Evolutionary conservation across 2,888 invertebrate species (phyloP), one percentile per base, ranked within the genome.

Genomic region (Tenthredo livida): DNA sequence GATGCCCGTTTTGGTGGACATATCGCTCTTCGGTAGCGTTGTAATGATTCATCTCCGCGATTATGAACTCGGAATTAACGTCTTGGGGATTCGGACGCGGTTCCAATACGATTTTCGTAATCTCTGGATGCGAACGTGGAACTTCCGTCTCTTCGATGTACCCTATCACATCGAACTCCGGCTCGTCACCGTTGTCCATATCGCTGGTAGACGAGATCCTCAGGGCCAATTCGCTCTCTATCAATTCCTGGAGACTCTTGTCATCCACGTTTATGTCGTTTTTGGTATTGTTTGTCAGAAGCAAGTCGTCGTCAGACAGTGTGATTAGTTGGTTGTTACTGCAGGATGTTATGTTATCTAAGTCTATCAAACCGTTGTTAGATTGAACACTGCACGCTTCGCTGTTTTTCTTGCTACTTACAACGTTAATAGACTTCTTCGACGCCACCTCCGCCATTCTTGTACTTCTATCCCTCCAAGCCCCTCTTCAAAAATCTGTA

Each of bases 361-460:
- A 89, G 88, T 93, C 92, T 90, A 93, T 93, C 92, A 93, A 92
- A 92, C 93, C 92, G 89, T 93, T 93, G 92, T 93, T 93, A 93
- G 93, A 92, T 86, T 91, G 91, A 89, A 92, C 91, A 91, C 91
- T 88, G 90, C 93, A 93, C 91, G 92, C 92, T 87, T 90, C 91
- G 89, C 89, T 90, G 88, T 87, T 89, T 87, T 89, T 91, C 88
- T 87, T 91, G 88, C 91, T 92, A 89, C 90, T 93, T 93, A 93
- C 93, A 91, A 92, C 91, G 87, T 91, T 92, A 86, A 90, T 89
- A 86, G 93, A 91, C 87, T 92, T 93, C 90, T 93, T 93, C 77
- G 92, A 90, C 87, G 91, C 91, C 89, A 93, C 91, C 90, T 93
- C 93, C 89, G 93, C 93, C 93, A 93, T 93, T 89, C 87, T 90